Conservation (phyloP, 2,797 vertebrate genomes). For the Hyperoplus immaculatus region DNA sequence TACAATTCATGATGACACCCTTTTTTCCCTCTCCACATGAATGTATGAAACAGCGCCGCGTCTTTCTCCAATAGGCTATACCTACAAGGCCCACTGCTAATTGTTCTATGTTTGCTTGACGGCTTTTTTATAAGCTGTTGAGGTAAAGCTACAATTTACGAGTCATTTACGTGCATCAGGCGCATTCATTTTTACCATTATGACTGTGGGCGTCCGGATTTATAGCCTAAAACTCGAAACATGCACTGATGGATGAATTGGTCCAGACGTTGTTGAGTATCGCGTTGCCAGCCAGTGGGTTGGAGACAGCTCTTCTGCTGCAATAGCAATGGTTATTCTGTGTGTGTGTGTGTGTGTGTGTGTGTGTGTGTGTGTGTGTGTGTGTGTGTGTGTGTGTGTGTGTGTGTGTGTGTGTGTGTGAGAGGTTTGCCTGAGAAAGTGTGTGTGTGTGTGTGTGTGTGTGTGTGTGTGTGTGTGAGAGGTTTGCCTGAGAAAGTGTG, state of each 20-base stretch:
- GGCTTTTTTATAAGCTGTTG: constrained; percentile 21
- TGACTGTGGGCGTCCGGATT: constrained; percentile 32
- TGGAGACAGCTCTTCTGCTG: constrained; percentile 31
- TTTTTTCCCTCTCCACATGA: constrained; percentile 35
- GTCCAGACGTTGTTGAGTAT: constrained; percentile 36
- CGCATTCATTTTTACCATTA: constrained; percentile 70
- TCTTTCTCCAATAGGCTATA: constrained; percentile 30
- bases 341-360: neutral
- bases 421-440: too few species aligned
- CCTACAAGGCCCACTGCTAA: neutral
- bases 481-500: too few species aligned
- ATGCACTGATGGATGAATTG: constrained; percentile 52
- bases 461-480: too few species aligned
- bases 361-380: constrained; percentile 17
- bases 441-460: too few species aligned
- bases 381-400: constrained; percentile 4
- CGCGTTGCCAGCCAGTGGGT: constrained; percentile 46
- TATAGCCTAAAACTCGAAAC: constrained; percentile 30
- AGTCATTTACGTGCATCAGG: constrained; percentile 71
- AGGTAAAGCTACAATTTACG: constrained; percentile 40
- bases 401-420: neutral
- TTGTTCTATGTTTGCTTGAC: constrained; percentile 33
- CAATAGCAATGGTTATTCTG: constrained; percentile 9
- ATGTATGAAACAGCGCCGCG: constrained; percentile 51
- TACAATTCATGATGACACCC: constrained; percentile 76